Base-by-base conservation (phyloP, 2,888 invertebrate species). In the Drosophila mercatorum region DNA sequence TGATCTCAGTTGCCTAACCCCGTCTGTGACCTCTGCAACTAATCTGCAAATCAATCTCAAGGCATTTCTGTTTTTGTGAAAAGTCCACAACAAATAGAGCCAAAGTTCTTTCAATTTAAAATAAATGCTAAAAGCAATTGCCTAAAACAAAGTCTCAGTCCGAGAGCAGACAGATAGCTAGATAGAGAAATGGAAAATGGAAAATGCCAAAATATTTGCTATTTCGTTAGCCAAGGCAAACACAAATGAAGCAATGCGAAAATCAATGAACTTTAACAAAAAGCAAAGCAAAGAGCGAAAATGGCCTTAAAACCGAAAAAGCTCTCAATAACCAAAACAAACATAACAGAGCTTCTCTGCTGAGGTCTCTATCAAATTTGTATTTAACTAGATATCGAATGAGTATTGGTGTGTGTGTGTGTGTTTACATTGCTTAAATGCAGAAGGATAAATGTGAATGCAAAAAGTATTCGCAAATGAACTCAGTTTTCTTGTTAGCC, bases 221-320 rank as follows among this genome's bases (percentile, higher is more conserved):
- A 34, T 49, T 58, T 68, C 8, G 14, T 43, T 47, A 22, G 14
- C 10, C 10, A 40, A 68, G 43, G 55, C n/a, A 46, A 47, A 36
- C 36, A 36, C 36, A 74, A 70, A 70, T 70, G 56, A 4, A 69
- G 52, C 36, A 76, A 53, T 55, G 53, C n/a, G 40, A 17, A 72
- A 72, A 47, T 55, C 26, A n/a, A 65, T 38, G 36, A 61, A 52
- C 44, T 51, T 56, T 7, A 51, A 41, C 41, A 47, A 34, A 47
- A 34, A 36, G 34, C 26, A 57, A 36, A 52, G 51, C 17, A 31
- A 41, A 41, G 41, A 40, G 40, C 41, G 43, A 6, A 56, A 65
- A 65, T 60, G 49, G 65, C 43, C 60, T 28, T 40, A 31, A 73
- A 60, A 22, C 17, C 28, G 38, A 47, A 73, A 73, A 64, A 31